Evolutionary conservation across 2,888 invertebrate species (phyloP), one percentile per base, ranked within the genome.

Genomic region (Zhengitettix transpicula): DNA sequence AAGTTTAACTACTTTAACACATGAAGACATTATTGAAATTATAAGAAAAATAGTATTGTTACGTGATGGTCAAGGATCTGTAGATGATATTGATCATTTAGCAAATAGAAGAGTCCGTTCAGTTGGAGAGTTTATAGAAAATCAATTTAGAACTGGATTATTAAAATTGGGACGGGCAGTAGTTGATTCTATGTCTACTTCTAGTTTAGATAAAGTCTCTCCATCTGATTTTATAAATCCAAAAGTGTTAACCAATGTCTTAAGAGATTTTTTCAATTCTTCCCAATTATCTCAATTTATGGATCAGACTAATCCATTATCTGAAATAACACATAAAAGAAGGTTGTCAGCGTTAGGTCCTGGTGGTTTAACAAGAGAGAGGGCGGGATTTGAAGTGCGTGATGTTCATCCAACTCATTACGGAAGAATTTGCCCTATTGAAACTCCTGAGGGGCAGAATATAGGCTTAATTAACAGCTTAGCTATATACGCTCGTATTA

Each of bases 401-500:
- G n/a, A n/a, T n/a, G n/a, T n/a, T n/a, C n/a, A n/a, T n/a, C n/a
- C n/a, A n/a, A n/a, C n/a, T n/a, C n/a, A n/a, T n/a, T n/a, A n/a
- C n/a, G n/a, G n/a, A n/a, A n/a, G n/a, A n/a, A n/a, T 62, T 14
- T 62, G 62, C 47, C 60, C 62, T 0, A 62, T 62, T 51, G 62
- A 62, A 55, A 62, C 62, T 11, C 62, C 62, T 15, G 62, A 62
- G 44, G 62, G 62, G 1, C 60, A 11, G 10, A 62, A 60, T 47
- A 62, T 62, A 1, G 62, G 62, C 7, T 54, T 62, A 9, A 60
- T 62, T 10, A 55, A 55, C 28, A 58, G 58, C 11, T 41, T 62
- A 15, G 40, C 55, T 9, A 14, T 10, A 1, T 52, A n/a, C 15
- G 52, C 52, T 10, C 2, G 52, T 1, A 3, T 52, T 11, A 52